Evolutionary conservation across 1,140 invertebrate species (phyloP), one percentile per base, ranked within the genome.

Genomic region (Eumeta japonica): DNA sequence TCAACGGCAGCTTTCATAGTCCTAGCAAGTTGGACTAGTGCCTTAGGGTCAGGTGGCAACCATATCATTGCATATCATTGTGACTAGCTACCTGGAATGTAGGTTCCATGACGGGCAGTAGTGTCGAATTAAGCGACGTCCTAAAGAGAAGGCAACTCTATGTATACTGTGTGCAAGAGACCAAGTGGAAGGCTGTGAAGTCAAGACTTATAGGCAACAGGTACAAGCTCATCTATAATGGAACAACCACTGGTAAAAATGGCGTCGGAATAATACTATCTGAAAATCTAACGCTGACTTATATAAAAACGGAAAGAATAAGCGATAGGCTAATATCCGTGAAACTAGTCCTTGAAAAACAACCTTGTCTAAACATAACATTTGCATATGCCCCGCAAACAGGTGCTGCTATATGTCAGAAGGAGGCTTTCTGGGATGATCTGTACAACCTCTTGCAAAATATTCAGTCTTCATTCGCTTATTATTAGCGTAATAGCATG

Each of bases 131-230:
- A 7, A 32, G 28, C 16, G 29, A 32, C 4, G 29, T 39, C 11
- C 17, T 39, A 14, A 3, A 31, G 2, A 17, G 12, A 16, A n/a
- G 37, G 5, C 17, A 14, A 2, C 18, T 39, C 2, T 12, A 39
- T 16, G 17, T 9, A 18, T 39, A 29, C 17, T 39, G 37, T 16
- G n/a, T 10, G n/a, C 10, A 34, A 16, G 16, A 9, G 10, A 46
- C 44, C 0, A 41, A 38, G 15, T 46, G 44, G 39, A 46, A 32
- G 16, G 39, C 36, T 11, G 39, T 35, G 0, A 47, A 47, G 10
- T 43, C 45, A 3, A 10, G 29, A 39, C 28, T 40, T 11, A 33
- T 47, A 17, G 45, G 45, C 0, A 16, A 37, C 9, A 38, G 24
- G 1, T 43, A 37, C 30, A 11, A 47, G 16, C 28, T 47, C 3